phyloP scores from a whole-genome alignment of 2,888 invertebrate genomes.

The Melipona bicolor region DNA sequence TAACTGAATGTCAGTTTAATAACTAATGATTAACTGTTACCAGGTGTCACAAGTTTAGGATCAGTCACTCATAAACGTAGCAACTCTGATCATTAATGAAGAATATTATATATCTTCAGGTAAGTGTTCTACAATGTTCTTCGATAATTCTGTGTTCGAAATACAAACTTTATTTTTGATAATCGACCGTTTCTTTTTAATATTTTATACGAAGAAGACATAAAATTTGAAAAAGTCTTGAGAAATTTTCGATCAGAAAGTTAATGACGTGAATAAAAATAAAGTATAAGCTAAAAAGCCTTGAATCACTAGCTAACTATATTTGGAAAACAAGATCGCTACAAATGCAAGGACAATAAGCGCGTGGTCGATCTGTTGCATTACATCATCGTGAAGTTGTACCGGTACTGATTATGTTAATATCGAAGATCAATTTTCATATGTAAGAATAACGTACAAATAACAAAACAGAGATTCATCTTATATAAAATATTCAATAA shows the following conservation, averaged over 20 bases:
- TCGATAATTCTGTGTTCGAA: not conserved
- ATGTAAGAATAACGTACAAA: not conserved
- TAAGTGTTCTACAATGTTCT: not conserved
- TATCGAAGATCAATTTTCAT: slow-evolving; percentile 23
- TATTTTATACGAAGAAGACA: not conserved
- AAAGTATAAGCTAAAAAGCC: slow-evolving; percentile 1
- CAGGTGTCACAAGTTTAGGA: not conserved
- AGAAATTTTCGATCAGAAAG: not conserved
- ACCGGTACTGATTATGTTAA: slow-evolving; percentile 24
- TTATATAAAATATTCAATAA: not conserved
- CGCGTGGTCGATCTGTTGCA: slow-evolving; percentile 47
- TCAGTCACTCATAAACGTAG: slow-evolving; percentile 6
- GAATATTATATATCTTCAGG: not conserved
- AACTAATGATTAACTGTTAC: slow-evolving; percentile 1
- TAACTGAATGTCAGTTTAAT: not conserved
- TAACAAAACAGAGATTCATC: not conserved
- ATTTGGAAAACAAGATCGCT: slow-evolving; percentile 46
- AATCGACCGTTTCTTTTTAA: not conserved
- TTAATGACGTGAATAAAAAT: not conserved
- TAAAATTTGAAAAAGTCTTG: not conserved
- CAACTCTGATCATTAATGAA: not conserved
- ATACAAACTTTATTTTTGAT: not conserved
- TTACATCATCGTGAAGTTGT: slow-evolving; percentile 41
- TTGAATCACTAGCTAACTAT: slow-evolving; percentile 27
- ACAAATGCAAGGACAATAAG: slow-evolving; percentile 49